Base-by-base conservation (phyloP, 2,797 vertebrate genomes). In the Sorex maritimensis region DNA sequence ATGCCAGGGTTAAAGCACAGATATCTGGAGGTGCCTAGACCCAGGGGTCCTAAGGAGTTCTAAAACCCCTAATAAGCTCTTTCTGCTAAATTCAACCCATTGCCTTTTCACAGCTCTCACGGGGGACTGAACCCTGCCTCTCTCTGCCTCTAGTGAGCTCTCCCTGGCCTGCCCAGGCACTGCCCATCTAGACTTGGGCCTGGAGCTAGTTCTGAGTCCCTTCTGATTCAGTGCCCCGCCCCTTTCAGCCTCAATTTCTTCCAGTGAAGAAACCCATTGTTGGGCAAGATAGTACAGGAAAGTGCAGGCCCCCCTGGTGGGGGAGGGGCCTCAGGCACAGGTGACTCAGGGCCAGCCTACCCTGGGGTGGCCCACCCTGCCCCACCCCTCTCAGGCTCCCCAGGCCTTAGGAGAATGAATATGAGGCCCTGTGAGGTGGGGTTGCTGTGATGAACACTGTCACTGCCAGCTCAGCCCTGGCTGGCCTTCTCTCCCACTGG, bases 341-440 rank as follows among this genome's bases (percentile, higher is more conserved):
- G 81, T 94, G 95, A 96, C 95, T 95, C 92, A 96, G 34, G 75
- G 21, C 90, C 58, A 68, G 69, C 69, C 49, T 46, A 68, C 67
- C 81, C 90, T 67, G 26, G 41, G 94, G 84, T 82, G 71, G 81
- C 49, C 85, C 67, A 92, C 74, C n/a, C 52, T 92, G 75, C 81
- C 90, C 81, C 92, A 74, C 92, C 91, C 82, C 67, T 44, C 74
- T 68, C 77, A 92, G 78, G 87, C 52, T 91, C 78, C 30, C 26
- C 58, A 1, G 63, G 55, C n/a, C 23, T 81, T 28, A 71, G 5
- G 11, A 1, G 11, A 44, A 88, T 34, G 68, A 90, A 30, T 13
- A 3, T 2, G 78, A 90, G 83, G 78, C 14, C 85, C 85, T 77
- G 46, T 5, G 67, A 34, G 81, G 88, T 80, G 7, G 38, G 55